Base-by-base conservation (phyloP, 2,888 invertebrate genomes). In the Plusia festucae region DNA sequence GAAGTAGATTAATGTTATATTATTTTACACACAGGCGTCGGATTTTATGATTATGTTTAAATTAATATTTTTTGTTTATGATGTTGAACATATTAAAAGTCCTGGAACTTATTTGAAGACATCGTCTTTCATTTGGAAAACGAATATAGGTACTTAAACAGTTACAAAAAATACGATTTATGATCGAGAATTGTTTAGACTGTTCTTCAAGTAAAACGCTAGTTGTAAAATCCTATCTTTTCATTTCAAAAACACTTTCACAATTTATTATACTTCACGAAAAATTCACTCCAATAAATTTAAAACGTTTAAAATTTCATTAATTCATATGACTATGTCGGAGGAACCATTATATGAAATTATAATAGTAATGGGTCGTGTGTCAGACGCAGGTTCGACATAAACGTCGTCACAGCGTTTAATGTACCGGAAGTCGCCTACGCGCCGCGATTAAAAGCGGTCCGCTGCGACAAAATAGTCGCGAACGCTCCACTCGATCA, bases 351-450 rank as follows among this genome's bases (percentile, higher is more conserved):
- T 85, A 85, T 79, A 83, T 63, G 71, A 81, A 82, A 87, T 86
- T 85, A 85, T 84, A 83, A 87, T 87, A 81, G 81, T 87, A 88
- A 88, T 88, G 83, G 83, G 82, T 85, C 86, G 83, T 86, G 84
- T 85, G 85, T 85, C 85, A 83, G 82, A 79, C 83, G 82, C 72
- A 76, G 79, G 83, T 78, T 76, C 81, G 85, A 84, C 85, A 68
- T 85, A 85, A 88, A 85, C 83, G 82, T 82, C 68, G 70, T 73
- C 79, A 73, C 73, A 70, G 65, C 83, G 71, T 82, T 82, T 87
- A 85, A 86, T 83, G 88, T 84, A 76, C 80, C 88, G 87, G 89
- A 89, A 87, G 84, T 87, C 89, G 89, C 90, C 91, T 85, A 91
- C 91, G 88, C 87, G 77, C n/a, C 60, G 57, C 81, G 79, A 90